phyloP scores from a whole-genome alignment of 2,888 invertebrate species.

The Phlogophora meticulosa region DNA sequence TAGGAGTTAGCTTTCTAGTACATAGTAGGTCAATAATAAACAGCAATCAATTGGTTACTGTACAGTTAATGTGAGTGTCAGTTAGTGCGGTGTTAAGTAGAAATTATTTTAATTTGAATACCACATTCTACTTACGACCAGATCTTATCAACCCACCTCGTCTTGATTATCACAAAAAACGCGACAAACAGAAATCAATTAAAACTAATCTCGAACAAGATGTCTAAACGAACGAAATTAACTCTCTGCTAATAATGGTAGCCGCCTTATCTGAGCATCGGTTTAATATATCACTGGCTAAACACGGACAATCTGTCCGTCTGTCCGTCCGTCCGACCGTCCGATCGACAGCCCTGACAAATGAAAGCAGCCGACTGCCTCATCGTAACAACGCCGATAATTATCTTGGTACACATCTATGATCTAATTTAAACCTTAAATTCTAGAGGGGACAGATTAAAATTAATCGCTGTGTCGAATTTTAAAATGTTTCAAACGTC shows the following conservation, averaged over 20 bases:
- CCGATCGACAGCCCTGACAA: slow-evolving; percentile 72
- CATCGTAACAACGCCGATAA: slow-evolving; percentile 75
- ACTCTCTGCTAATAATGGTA: slow-evolving; percentile 72
- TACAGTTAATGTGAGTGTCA: background rate
- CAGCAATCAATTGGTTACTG: background rate
- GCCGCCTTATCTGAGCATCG: slow-evolving; percentile 75
- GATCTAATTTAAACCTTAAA: slow-evolving; percentile 69
- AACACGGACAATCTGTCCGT: slow-evolving; percentile 75
- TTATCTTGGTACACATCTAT: slow-evolving; percentile 70
- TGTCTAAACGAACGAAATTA: slow-evolving; percentile 73
- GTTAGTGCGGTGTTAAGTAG: slow-evolving; percentile 20
- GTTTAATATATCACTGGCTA: slow-evolving; percentile 78
- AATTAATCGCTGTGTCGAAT: slow-evolving; percentile 63
- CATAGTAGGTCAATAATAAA: background rate
- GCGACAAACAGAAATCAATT: slow-evolving; percentile 68
- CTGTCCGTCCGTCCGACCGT: slow-evolving; percentile 71
- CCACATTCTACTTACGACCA: slow-evolving; percentile 57
- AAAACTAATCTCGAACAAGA: slow-evolving; percentile 62
- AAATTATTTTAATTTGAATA: slow-evolving; percentile 57
- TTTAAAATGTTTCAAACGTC: slow-evolving; percentile 55
- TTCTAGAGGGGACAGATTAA: slow-evolving; percentile 59
- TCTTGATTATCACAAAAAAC: slow-evolving; percentile 63
- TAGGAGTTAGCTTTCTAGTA: background rate
- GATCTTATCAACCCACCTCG: slow-evolving; percentile 49
- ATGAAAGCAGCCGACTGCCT: slow-evolving; percentile 75